Conservation (phyloP, 53 echinoderm and acorn worm species). For the Arbacia lixula region DNA sequence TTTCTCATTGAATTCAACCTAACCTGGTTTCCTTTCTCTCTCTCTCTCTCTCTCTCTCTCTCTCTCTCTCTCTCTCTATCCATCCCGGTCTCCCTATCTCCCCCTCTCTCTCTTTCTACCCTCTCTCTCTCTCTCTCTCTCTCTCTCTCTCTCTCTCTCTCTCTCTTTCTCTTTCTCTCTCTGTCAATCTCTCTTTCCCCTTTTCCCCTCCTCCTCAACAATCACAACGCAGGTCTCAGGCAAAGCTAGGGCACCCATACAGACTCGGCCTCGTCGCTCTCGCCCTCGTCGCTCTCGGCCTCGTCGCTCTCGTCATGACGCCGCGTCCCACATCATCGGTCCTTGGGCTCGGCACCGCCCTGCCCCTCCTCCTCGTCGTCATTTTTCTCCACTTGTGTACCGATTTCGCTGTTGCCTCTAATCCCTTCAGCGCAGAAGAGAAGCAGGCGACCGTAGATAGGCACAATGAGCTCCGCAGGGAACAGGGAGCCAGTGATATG, state of each 20-base stretch:
- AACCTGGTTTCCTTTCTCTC: too few species aligned
- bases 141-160: neutral
- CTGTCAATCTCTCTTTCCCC: neutral
- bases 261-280: too few species aligned
- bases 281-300: too few species aligned
- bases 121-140: neutral
- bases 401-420: neutral
- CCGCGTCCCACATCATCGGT: neutral
- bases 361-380: neutral
- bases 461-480: constrained; percentile 56
- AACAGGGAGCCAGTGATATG: constrained; percentile 63
- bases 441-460: constrained; percentile 58
- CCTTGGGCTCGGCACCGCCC: neutral
- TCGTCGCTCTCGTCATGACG: constrained; percentile 44
- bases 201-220: too few species aligned
- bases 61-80: too few species aligned
- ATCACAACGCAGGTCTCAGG: too few species aligned
- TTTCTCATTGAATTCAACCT: too few species aligned
- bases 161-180: neutral
- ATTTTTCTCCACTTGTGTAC: neutral
- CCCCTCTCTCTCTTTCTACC: neutral
- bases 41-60: too few species aligned
- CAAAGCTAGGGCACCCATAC: too few species aligned
- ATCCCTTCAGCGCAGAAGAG: constrained; percentile 34
- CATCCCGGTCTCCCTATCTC: too few species aligned